These are phyloP conservation scores for Trogon surrucura DNA, from an alignment of 2,113 vertebrate genomes.

Conservation along the genomic window DNA sequence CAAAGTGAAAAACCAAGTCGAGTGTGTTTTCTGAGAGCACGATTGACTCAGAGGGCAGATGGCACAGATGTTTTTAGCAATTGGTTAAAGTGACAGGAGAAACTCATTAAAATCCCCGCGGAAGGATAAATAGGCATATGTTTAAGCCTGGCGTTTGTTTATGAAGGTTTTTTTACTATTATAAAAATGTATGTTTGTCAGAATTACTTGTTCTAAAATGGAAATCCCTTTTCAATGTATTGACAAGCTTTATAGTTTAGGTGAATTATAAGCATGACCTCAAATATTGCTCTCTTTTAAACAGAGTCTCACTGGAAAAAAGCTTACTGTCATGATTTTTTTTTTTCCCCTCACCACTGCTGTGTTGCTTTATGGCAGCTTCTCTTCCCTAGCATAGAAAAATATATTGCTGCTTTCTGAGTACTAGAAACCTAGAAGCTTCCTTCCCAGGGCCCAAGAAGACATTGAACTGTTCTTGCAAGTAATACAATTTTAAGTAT, in stretches of 20 bases:
- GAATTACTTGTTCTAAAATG: background rate
- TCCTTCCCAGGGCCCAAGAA: background rate
- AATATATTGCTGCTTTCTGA: background rate
- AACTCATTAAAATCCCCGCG: slow-evolving; percentile 1
- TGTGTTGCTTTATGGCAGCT: background rate
- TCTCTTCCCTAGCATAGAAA: background rate
- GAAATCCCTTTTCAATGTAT: background rate
- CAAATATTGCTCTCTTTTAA: background rate
- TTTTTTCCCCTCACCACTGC: background rate
- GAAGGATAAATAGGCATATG: background rate
- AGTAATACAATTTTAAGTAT: background rate
- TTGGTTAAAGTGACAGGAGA: slow-evolving; percentile 14
- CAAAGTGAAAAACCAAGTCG: background rate
- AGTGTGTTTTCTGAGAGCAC: background rate
- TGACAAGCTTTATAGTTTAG: background rate
- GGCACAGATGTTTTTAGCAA: slow-evolving; percentile 21
- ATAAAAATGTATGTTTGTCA: background rate
- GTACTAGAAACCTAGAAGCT: background rate
- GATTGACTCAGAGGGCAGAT: background rate
- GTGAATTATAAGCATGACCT: background rate
- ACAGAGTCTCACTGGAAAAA: background rate
- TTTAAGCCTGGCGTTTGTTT: background rate
- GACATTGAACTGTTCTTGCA: background rate
- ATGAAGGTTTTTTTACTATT: background rate
- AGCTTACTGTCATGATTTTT: background rate